phyloP scores from a whole-genome alignment of 2,113 vertebrate species.

The Terrapene triunguis region DNA sequence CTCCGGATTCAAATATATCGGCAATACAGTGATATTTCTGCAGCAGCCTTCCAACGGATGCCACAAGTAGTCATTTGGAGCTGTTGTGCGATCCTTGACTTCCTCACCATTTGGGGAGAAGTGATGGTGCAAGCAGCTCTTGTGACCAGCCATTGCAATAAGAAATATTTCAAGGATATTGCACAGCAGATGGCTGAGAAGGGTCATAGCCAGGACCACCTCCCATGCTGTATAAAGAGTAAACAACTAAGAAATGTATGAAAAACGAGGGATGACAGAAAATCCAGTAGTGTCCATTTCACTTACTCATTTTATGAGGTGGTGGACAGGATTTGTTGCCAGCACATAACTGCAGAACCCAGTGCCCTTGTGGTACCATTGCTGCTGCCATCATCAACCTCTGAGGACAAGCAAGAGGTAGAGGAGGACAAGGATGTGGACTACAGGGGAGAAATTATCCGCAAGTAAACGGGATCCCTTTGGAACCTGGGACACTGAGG shows the following conservation, averaged over 20 bases:
- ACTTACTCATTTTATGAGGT: background rate
- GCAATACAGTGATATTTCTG: no score
- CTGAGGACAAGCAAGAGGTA: background rate
- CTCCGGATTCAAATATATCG: no score
- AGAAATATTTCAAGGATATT: background rate
- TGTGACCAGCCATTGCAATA: no score
- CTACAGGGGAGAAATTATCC: background rate
- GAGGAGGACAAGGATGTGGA: background rate
- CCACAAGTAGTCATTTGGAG: no score
- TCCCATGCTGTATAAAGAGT: background rate
- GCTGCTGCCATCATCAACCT: background rate
- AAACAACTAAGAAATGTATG: background rate
- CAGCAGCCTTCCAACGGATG: no score
- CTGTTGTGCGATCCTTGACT: no score
- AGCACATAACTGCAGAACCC: background rate
- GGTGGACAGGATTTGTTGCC: background rate
- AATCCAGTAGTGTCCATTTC: background rate
- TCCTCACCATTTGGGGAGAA: no score
- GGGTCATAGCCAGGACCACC: no score
- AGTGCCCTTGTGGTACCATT: background rate
- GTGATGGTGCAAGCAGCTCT: no score
- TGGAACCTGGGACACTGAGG: background rate
- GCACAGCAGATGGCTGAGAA: background rate
- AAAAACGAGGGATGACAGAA: background rate
- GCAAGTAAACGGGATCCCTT: background rate